Evolutionary conservation across 2,113 vertebrate genomes (phyloP).

Genomic region (Limanda limanda): DNA sequence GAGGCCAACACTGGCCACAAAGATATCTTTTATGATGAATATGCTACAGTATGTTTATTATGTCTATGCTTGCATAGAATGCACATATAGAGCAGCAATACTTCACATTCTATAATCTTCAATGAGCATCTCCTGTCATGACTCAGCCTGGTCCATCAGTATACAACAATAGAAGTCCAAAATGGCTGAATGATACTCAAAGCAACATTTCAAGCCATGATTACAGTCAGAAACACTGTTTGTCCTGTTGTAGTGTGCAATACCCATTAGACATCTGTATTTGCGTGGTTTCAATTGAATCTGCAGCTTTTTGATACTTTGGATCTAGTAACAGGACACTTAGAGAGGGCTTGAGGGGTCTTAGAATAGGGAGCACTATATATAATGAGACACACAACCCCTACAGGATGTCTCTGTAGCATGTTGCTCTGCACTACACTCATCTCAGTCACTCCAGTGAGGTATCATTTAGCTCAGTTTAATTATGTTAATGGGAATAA

Average conservation of each 20-base stretch:
- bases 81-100: conserved; percentile 81
- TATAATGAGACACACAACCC: conserved; percentile 49
- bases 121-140: conserved; percentile 41
- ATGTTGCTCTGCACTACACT: conserved; percentile 60
- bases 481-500: conserved; percentile 45
- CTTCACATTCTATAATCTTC: conserved; percentile 57
- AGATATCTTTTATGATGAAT: conserved; percentile 73
- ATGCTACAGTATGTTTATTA: conserved; percentile 75
- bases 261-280: conserved; percentile 41
- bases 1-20: conserved; percentile 55
- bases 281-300: conserved; percentile 47
- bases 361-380: conserved; percentile 67
- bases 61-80: conserved; percentile 78
- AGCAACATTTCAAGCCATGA: conserved; percentile 9
- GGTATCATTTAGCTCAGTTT: conserved; percentile 20
- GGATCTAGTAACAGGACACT: conserved; percentile 44
- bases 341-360: conserved; percentile 43
- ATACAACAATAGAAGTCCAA: conserved; percentile 28
- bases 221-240: conserved; percentile 22
- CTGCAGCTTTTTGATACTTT: conserved; percentile 62
- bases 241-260: conserved; percentile 35
- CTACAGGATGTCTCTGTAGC: conserved; percentile 54
- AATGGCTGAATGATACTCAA: conserved; percentile 35
- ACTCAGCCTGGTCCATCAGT: conserved; percentile 19
- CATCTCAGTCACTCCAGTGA: conserved; percentile 27